phyloP scores from a whole-genome alignment of 2,113 vertebrate species.

The Lepidothrix coronata region DNA sequence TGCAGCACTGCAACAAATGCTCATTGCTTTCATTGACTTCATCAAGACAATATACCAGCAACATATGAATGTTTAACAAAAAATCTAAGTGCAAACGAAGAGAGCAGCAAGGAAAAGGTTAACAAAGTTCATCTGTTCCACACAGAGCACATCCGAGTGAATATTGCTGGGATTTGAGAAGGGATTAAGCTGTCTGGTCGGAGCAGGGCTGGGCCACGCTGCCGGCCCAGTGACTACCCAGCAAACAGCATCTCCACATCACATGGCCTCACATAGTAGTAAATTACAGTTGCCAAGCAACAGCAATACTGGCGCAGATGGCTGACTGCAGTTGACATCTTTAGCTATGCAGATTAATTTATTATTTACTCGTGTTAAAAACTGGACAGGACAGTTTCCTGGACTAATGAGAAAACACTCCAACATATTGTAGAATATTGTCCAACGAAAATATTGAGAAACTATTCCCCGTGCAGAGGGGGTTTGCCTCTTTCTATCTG shows the following conservation, averaged over 20 bases:
- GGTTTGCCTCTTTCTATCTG: background rate
- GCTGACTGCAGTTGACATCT: conserved; percentile 64
- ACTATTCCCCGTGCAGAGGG: background rate
- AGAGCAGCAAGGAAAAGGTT: background rate
- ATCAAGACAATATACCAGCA: background rate
- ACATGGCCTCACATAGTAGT: conserved; percentile 58
- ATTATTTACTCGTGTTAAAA: conserved; percentile 68
- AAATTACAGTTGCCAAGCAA: conserved; percentile 74
- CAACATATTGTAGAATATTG: background rate
- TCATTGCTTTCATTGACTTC: background rate
- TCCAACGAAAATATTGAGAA: background rate
- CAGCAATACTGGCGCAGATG: conserved; percentile 57
- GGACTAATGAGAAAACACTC: background rate
- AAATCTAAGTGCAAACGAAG: background rate
- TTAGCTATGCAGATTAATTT: conserved; percentile 73
- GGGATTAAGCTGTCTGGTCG: conserved; percentile 29
- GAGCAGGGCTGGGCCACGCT: conserved; percentile 2
- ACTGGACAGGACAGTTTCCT: conserved; percentile 1
- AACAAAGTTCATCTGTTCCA: background rate
- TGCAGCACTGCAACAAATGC: background rate
- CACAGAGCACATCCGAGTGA: background rate
- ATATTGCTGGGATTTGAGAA: background rate
- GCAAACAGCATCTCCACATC: conserved; percentile 46
- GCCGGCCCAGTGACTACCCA: conserved; percentile 11
- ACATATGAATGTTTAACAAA: accelerated